Evolutionary conservation across 2,888 invertebrate genomes (phyloP).

Genomic region (Tetanocera ferruginea): DNA sequence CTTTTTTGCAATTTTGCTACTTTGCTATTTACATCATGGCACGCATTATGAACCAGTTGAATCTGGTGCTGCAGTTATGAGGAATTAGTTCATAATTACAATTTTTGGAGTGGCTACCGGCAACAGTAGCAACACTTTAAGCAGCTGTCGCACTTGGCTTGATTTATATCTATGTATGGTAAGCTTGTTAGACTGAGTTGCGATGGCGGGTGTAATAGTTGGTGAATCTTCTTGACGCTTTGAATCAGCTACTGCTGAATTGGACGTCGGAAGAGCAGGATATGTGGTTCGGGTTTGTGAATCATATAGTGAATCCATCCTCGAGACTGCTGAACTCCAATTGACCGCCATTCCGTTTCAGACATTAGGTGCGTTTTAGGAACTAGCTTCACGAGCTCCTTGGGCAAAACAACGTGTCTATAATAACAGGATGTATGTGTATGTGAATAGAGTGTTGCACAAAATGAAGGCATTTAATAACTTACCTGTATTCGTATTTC

Average conservation of each 20-base stretch:
- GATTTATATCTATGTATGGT: too few species aligned
- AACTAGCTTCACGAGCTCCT: constrained; percentile 89
- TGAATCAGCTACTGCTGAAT: constrained; percentile 70
- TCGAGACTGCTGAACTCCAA: constrained; percentile 96
- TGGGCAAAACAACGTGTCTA: constrained; percentile 95
- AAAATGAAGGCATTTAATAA: neutral
- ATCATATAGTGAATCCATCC: constrained; percentile 99
- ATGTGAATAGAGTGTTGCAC: neutral
- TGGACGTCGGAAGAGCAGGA: constrained; percentile 85
- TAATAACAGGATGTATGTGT: constrained; percentile 9
- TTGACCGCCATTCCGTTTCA: constrained; percentile 92
- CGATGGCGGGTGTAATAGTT: too few species aligned
- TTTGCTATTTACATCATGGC: constrained; percentile 14
- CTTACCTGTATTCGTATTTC: constrained; percentile 91
- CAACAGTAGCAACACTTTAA: too few species aligned
- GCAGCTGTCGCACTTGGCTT: too few species aligned
- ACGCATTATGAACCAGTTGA: neutral
- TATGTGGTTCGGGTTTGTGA: constrained; percentile 94
- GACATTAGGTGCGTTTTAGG: constrained; percentile 95
- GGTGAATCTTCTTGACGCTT: too few species aligned
- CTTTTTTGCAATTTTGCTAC: neutral
- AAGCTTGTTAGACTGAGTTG: too few species aligned
- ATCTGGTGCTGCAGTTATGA: neutral
- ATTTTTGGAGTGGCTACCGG: neutral
- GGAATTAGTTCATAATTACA: neutral